Conservation (phyloP, 2,113 vertebrate genomes). For the Collichthys lucidus region DNA sequence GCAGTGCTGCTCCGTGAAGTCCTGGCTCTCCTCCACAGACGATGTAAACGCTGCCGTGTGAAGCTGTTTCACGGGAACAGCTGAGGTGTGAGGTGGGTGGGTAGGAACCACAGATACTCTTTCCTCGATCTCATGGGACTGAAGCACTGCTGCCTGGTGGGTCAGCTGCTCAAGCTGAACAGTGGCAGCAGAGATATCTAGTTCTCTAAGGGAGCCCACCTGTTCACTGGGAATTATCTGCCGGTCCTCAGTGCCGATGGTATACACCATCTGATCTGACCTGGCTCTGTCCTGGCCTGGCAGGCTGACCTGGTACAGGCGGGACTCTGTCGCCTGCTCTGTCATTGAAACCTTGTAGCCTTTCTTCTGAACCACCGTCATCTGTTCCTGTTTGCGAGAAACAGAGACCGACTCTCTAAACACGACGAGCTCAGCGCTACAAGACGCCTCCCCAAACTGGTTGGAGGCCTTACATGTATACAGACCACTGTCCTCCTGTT, state of each 20-base stretch:
- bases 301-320: slow-evolving; percentile 84
- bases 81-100: slow-evolving; percentile 67
- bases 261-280: slow-evolving; percentile 85
- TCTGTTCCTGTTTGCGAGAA: slow-evolving; percentile 66
- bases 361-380: slow-evolving; percentile 75
- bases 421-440: slow-evolving; percentile 88
- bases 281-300: slow-evolving; percentile 78
- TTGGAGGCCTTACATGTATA: slow-evolving; percentile 88
- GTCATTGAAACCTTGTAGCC: slow-evolving; percentile 81
- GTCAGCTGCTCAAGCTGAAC: slow-evolving; percentile 82
- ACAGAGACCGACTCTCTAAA: slow-evolving; percentile 72
- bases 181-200: slow-evolving; percentile 81
- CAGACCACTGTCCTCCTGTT: slow-evolving; percentile 85
- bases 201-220: slow-evolving; percentile 75
- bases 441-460: slow-evolving; percentile 83
- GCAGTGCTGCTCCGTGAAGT: slow-evolving; percentile 85
- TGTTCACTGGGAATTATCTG: slow-evolving; percentile 84
- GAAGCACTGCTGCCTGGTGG: slow-evolving; percentile 83
- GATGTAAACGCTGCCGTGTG: slow-evolving; percentile 81
- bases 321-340: slow-evolving; percentile 84
- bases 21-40: slow-evolving; percentile 82
- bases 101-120: slow-evolving; percentile 71
- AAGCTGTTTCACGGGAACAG: slow-evolving; percentile 77
- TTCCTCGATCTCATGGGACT: slow-evolving; percentile 82
- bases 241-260: slow-evolving; percentile 84